Percentiles rank a stretch among this genome's conserved stretches.
These are phyloP conservation scores for Druceiella hillmani DNA, from an alignment of 2,888 invertebrate genomes.

Conservation along the genomic window DNA sequence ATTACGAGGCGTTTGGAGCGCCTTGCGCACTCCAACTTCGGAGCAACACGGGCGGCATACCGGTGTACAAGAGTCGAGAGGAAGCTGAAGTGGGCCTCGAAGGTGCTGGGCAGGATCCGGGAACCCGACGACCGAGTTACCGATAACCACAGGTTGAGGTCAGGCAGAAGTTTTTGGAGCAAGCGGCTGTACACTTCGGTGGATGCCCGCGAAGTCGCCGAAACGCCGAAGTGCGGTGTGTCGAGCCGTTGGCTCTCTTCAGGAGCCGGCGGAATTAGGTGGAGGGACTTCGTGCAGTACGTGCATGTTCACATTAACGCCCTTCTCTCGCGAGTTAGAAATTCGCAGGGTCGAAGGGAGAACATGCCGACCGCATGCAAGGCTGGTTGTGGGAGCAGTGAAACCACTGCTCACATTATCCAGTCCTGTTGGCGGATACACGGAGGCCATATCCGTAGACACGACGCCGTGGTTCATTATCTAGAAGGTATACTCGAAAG, in stretches of 20 bases:
- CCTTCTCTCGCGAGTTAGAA: slow-evolving; percentile 26
- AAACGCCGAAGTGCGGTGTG: slow-evolving; percentile 4
- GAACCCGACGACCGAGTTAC: too few relatives aligned
- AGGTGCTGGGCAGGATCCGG: too few relatives aligned
- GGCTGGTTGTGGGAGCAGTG: slow-evolving; percentile 24
- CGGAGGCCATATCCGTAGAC: slow-evolving; percentile 29
- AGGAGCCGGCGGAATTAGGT: too few relatives aligned
- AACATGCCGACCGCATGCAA: slow-evolving; percentile 21
- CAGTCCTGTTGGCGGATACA: slow-evolving; percentile 31
- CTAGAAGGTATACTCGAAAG: slow-evolving; percentile 22
- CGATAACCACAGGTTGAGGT: neutral
- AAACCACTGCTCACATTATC: slow-evolving; percentile 27
- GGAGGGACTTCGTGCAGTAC: slow-evolving; percentile 29
- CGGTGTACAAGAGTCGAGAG: slow-evolving; percentile 18
- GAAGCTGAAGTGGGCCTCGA: slow-evolving; percentile 19
- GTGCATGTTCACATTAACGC: slow-evolving; percentile 28
- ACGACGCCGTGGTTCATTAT: slow-evolving; percentile 26
- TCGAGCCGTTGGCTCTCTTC: slow-evolving; percentile 3
- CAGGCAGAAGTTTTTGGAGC: slow-evolving; percentile 8
- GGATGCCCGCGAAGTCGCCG: slow-evolving; percentile 21
- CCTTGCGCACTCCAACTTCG: slow-evolving; percentile 19
- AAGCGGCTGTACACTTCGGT: slow-evolving; percentile 17
- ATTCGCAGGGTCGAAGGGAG: slow-evolving; percentile 22
- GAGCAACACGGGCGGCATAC: slow-evolving; percentile 21
- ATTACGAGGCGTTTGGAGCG: slow-evolving; percentile 22